Conservation (phyloP, 53 echinoderm and acorn worm species). For the Echinometra lucunter region DNA sequence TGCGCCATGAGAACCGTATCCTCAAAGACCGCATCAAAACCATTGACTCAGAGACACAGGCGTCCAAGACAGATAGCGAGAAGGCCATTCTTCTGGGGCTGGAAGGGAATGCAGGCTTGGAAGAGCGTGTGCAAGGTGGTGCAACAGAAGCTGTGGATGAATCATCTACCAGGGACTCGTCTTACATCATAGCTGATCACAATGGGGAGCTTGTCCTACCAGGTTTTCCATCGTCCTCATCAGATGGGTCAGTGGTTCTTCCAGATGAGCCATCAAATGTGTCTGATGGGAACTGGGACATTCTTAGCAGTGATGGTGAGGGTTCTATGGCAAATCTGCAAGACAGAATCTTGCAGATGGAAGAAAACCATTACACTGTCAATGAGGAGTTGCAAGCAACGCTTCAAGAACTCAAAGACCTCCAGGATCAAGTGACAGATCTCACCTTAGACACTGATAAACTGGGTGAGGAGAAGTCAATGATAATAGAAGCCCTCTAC, state of each 20-base stretch:
- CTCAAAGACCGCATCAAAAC: conserved; percentile 88
- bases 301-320: conserved; percentile 90
- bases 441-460: conserved; percentile 92
- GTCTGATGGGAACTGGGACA: conserved; percentile 94
- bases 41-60: conserved; percentile 82
- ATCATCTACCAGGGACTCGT: conserved; percentile 72
- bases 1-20: conserved; percentile 89
- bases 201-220: conserved; percentile 88
- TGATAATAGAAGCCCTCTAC: conserved; percentile 86
- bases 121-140: conserved; percentile 72
- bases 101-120: conserved; percentile 63
- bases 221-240: conserved; percentile 93
- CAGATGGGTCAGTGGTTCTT: conserved; percentile 85
- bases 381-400: conserved; percentile 99
- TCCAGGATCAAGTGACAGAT: conserved; percentile 89
- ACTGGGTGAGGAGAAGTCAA: conserved; percentile 87
- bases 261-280: conserved; percentile 83
- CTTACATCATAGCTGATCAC: conserved; percentile 85
- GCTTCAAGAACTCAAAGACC: conserved; percentile 92
- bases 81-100: conserved; percentile 90
- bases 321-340: conserved; percentile 97
- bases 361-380: conserved; percentile 98
- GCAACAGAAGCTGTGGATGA: conserved; percentile 73
- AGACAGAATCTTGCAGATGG: conserved; percentile 99
- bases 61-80: conserved; percentile 88